phyloP scores from a whole-genome alignment of 2,113 vertebrate genomes.

The Boulengeromyrus knoepffleri region DNA sequence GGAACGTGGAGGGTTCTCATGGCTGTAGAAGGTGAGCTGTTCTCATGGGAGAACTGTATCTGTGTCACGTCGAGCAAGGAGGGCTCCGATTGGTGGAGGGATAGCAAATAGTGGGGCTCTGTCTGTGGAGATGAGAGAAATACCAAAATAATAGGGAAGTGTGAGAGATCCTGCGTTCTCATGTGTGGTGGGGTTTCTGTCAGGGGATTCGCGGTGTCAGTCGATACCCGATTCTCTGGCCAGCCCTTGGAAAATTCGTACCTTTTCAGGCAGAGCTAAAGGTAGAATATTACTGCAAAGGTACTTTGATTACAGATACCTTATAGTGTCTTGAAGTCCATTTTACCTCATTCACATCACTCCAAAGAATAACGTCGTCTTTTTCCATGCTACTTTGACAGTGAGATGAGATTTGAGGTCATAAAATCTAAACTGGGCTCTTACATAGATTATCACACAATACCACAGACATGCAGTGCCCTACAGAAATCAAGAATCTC shows the following conservation, averaged over 20 bases:
- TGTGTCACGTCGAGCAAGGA: not conserved
- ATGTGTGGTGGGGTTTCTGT: not conserved
- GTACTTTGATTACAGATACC: not conserved
- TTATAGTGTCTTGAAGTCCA: not conserved
- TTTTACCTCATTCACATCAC: not conserved
- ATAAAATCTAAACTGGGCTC: not conserved
- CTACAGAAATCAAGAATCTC: not conserved
- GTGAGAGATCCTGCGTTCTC: not conserved
- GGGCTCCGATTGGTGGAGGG: not conserved
- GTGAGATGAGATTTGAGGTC: not conserved
- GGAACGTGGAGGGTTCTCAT: not conserved
- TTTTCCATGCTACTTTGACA: not conserved
- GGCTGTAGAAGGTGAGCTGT: not conserved
- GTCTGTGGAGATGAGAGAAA: not conserved
- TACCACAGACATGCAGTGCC: not conserved
- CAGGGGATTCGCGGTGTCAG: not conserved
- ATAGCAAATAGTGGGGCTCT: not conserved
- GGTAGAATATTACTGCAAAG: not conserved
- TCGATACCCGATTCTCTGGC: not conserved
- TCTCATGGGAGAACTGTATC: not conserved
- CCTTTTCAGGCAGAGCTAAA: not conserved
- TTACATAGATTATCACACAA: not conserved
- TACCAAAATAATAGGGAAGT: not conserved
- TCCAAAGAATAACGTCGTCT: not conserved
- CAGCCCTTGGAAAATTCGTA: not conserved